These are phyloP conservation scores for Lamprotornis superbus DNA, from an alignment of 2,113 vertebrate species.

Conservation along the genomic window DNA sequence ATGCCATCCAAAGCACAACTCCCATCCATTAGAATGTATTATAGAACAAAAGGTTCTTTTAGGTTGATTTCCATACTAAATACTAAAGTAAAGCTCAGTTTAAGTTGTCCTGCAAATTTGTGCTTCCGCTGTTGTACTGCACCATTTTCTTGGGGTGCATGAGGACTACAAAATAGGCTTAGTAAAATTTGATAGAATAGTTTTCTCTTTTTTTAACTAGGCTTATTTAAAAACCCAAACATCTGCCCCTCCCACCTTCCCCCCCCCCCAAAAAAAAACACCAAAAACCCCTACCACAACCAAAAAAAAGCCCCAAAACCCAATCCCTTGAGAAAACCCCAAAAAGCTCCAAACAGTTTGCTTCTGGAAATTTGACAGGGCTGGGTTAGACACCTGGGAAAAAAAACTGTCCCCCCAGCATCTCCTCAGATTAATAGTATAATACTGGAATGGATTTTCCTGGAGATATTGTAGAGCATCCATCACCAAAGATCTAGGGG, in stretches of 20 bases:
- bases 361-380: not conserved
- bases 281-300: not conserved
- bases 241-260: not conserved
- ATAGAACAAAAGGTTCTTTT: not conserved
- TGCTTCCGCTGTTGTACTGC: not conserved
- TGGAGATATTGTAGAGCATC: not conserved
- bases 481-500: not conserved
- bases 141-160: not conserved
- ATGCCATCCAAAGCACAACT: not conserved
- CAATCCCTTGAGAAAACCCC: not conserved
- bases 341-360: not conserved
- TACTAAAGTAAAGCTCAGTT: not conserved
- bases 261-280: too few relatives aligned
- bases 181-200: not conserved
- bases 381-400: not conserved
- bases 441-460: not conserved
- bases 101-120: not conserved
- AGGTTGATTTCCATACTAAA: not conserved
- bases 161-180: not conserved
- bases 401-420: accelerated
- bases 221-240: not conserved
- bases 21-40: not conserved
- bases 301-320: not conserved
- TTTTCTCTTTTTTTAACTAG: not conserved
- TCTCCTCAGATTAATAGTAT: not conserved